Evolutionary conservation across 1,140 invertebrate species (phyloP).

Genomic region (Acromyrmex echinatior): DNA sequence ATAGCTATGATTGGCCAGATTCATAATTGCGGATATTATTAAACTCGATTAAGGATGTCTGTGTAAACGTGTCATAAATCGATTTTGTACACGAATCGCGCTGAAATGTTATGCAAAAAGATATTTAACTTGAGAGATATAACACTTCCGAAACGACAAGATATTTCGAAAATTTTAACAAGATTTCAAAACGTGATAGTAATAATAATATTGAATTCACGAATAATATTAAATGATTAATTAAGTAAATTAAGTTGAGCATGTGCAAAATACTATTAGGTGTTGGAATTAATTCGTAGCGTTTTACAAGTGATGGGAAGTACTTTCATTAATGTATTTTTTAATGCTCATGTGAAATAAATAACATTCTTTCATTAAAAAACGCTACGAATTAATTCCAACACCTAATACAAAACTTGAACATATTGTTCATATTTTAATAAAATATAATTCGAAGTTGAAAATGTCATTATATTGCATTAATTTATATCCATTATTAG

Average conservation of each 20-base stretch:
- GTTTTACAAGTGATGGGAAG: too few species aligned
- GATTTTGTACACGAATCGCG: background rate
- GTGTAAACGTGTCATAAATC: too few species aligned
- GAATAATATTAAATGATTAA: slow-evolving; percentile 16
- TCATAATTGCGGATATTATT: too few species aligned
- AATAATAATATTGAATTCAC: background rate
- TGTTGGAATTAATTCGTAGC: too few species aligned
- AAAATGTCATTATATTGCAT: background rate
- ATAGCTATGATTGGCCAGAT: too few species aligned
- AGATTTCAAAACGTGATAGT: background rate
- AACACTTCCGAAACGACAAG: background rate
- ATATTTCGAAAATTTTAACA: background rate
- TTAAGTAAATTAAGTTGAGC: background rate
- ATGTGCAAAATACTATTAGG: background rate
- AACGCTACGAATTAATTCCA: too few species aligned
- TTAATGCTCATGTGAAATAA: too few species aligned
- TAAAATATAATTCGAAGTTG: background rate
- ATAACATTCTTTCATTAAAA: too few species aligned
- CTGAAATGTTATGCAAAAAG: background rate
- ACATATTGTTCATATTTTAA: background rate
- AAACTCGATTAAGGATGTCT: too few species aligned
- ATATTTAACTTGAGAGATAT: background rate
- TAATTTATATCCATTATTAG: background rate
- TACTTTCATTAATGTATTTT: too few species aligned
- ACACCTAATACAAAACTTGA: background rate